Percentiles rank a stretch among this genome's conserved stretches.
These are phyloP conservation scores for Julus scanicus DNA, from an alignment of 2,888 invertebrate species.

Conservation along the genomic window DNA sequence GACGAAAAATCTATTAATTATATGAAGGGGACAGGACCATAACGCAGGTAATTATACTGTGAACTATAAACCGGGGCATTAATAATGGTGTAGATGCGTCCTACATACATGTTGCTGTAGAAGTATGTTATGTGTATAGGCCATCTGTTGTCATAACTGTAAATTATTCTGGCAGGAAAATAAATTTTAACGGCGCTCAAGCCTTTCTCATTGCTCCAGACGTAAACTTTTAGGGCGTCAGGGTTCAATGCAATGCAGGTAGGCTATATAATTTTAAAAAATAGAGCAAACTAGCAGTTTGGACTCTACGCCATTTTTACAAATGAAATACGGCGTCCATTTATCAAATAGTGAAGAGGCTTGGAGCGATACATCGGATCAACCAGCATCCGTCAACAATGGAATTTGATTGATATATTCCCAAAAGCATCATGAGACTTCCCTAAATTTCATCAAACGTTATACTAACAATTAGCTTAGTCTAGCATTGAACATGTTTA, in stretches of 20 bases:
- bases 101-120: background rate
- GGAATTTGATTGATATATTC: slow-evolving; percentile 7
- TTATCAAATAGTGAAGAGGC: slow-evolving; percentile 29
- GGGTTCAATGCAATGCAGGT: background rate
- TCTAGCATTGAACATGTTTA: background rate
- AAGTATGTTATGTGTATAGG: background rate
- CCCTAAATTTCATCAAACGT: background rate
- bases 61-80: slow-evolving; percentile 7
- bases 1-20: too few species aligned
- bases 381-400: background rate
- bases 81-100: background rate
- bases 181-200: background rate
- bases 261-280: background rate
- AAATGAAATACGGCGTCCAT: background rate
- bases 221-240: slow-evolving; percentile 9
- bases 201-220: background rate
- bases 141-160: slow-evolving; percentile 17
- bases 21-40: background rate
- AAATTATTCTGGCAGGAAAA: slow-evolving; percentile 12
- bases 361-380: background rate
- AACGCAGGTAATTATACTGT: slow-evolving; percentile 11
- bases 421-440: background rate
- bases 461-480: background rate
- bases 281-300: background rate
- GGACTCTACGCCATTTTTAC: slow-evolving; percentile 8